phyloP scores from a whole-genome alignment of 2,797 vertebrate species.

The Oophaga sylvatica region DNA sequence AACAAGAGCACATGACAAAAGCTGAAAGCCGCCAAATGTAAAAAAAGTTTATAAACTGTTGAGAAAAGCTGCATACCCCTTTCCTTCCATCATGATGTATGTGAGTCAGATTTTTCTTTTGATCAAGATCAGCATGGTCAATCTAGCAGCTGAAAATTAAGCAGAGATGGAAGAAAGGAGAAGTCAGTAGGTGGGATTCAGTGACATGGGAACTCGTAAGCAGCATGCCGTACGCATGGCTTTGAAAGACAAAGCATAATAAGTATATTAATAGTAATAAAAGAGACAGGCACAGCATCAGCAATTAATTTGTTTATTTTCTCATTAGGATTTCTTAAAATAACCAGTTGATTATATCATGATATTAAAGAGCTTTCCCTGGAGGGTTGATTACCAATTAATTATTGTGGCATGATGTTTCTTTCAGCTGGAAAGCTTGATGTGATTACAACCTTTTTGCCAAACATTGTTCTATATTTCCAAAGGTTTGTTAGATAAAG shows the following conservation, averaged over 20 bases:
- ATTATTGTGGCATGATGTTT: constrained; percentile 33
- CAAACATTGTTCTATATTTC: constrained; percentile 6
- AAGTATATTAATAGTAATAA: constrained; percentile 11
- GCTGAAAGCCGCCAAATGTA: background rate
- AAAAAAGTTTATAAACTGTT: constrained; percentile 21
- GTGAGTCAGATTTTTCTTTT: constrained; percentile 24
- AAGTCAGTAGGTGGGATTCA: constrained; percentile 18
- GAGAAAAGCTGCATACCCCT: background rate
- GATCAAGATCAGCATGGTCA: constrained; percentile 37
- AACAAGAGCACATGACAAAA: background rate
- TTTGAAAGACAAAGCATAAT: background rate
- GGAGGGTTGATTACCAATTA: constrained; percentile 42
- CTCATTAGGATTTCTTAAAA: constrained; percentile 20
- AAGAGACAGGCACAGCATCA: background rate
- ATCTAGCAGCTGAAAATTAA: constrained; percentile 24
- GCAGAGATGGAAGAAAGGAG: constrained; percentile 4
- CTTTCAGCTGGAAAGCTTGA: constrained; percentile 22
- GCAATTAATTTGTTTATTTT: constrained; percentile 38
- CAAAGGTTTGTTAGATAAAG: background rate
- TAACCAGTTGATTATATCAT: constrained; percentile 36
- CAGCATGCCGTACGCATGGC: background rate
- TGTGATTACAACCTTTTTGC: constrained; percentile 17
- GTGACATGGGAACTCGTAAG: constrained; percentile 10
- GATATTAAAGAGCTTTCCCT: background rate
- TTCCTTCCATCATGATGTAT: constrained; percentile 19